Conservation (phyloP, 2,888 invertebrate species). For the Pachymerium ferrugineum region DNA sequence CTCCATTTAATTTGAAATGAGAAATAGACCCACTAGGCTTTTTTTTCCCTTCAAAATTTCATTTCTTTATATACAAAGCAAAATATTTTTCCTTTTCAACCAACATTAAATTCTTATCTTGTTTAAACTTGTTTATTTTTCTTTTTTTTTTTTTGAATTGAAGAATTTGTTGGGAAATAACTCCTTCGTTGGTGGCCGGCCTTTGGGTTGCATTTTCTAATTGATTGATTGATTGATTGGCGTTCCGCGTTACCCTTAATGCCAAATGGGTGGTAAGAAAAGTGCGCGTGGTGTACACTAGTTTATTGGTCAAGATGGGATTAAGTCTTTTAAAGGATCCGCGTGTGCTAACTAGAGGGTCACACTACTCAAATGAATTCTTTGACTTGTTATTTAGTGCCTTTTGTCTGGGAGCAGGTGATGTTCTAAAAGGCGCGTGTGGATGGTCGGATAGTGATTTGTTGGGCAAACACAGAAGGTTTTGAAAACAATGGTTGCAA, state of each 20-base stretch:
- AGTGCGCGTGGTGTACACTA: conserved; percentile 7
- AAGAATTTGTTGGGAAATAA: neutral
- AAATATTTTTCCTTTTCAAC: neutral
- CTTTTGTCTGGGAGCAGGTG: too few species aligned
- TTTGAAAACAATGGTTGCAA: too few species aligned
- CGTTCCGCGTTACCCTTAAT: neutral
- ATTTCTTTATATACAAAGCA: neutral
- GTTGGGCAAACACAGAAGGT: too few species aligned
- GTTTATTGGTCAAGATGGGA: conserved; percentile 16
- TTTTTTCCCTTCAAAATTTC: neutral
- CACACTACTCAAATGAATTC: neutral
- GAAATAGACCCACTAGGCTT: conserved; percentile 11
- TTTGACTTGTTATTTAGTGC: neutral
- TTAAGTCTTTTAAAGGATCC: neutral
- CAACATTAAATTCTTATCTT: too few species aligned
- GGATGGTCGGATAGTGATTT: too few species aligned
- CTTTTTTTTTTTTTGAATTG: neutral
- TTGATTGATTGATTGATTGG: conserved; percentile 10
- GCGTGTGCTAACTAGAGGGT: too few species aligned
- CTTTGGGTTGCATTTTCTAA: neutral
- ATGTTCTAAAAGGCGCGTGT: too few species aligned
- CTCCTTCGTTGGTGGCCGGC: neutral
- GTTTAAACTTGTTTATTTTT: neutral
- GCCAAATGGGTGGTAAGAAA: neutral
- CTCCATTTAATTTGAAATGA: conserved; percentile 19